Evolutionary conservation across 1,140 invertebrate genomes (phyloP).

Genomic region (Campoletis sonorensis): DNA sequence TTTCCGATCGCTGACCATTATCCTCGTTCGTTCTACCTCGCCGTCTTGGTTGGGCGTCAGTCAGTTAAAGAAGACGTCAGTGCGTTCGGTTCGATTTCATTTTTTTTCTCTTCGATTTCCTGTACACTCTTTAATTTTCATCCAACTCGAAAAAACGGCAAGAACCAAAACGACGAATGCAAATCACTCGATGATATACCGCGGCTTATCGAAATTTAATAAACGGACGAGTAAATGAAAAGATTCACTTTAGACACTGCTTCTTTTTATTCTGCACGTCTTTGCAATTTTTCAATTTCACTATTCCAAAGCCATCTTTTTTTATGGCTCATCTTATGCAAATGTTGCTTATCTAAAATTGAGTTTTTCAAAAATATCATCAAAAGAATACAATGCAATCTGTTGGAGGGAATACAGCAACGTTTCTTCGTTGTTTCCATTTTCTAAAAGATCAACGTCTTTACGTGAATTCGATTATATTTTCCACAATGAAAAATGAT

Average conservation of each 20-base stretch:
- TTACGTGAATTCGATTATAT: no score
- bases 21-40: constrained; percentile 40
- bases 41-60: constrained; percentile 36
- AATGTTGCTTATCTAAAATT: no score
- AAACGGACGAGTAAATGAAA: background rate
- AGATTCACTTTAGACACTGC: background rate
- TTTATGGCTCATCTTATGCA: background rate
- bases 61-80: constrained; percentile 26
- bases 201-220: background rate
- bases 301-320: background rate
- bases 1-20: constrained; percentile 50
- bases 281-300: background rate
- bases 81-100: background rate
- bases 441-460: no score
- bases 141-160: background rate
- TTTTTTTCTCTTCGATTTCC: background rate
- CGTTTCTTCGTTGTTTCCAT: no score
- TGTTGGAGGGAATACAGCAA: no score
- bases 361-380: no score
- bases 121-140: constrained; percentile 12
- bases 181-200: background rate
- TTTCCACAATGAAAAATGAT: no score
- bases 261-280: background rate
- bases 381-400: no score
- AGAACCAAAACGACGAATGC: background rate